Evolutionary conservation across 2,797 vertebrate genomes (phyloP).

Genomic region (Lateolabrax maculatus): DNA sequence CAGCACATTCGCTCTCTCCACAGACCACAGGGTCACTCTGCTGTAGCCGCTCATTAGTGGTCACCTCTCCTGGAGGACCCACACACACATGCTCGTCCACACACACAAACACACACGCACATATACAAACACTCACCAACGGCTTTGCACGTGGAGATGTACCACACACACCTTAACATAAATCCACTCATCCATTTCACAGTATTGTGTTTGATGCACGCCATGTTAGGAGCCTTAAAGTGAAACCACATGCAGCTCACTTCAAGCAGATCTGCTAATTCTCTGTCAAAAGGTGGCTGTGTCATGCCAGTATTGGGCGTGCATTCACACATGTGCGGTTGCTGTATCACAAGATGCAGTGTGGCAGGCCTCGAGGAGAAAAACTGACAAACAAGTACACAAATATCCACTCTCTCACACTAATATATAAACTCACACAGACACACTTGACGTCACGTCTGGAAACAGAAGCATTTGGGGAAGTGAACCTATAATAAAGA

Average conservation of each 20-base stretch:
- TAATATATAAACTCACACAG: neutral
- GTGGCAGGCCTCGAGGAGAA: constrained; percentile 50
- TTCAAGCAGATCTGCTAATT: constrained; percentile 64
- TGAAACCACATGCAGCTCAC: constrained; percentile 68
- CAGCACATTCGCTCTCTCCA: constrained; percentile 72
- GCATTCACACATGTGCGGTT: constrained; percentile 56
- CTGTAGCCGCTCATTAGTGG: constrained; percentile 86
- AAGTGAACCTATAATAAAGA: constrained; percentile 53
- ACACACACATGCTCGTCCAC: constrained; percentile 30
- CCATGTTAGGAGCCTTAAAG: constrained; percentile 55
- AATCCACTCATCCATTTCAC: constrained; percentile 60
- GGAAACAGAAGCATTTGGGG: constrained; percentile 48
- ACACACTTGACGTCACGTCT: constrained; percentile 32
- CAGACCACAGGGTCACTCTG: constrained; percentile 84
- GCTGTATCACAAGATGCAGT: constrained; percentile 67
- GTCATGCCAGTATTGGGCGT: constrained; percentile 53
- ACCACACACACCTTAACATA: constrained; percentile 58
- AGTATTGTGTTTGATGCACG: constrained; percentile 59
- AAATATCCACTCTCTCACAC: constrained; percentile 30
- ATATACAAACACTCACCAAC: constrained; percentile 27
- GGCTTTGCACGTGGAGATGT: constrained; percentile 36
- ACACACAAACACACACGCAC: constrained; percentile 21
- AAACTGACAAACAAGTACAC: constrained; percentile 59
- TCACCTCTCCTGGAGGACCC: constrained; percentile 75
- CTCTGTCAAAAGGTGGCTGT: constrained; percentile 69